phyloP scores from a whole-genome alignment of 1,140 invertebrate genomes.

The Ditylenchus dipsaci region DNA sequence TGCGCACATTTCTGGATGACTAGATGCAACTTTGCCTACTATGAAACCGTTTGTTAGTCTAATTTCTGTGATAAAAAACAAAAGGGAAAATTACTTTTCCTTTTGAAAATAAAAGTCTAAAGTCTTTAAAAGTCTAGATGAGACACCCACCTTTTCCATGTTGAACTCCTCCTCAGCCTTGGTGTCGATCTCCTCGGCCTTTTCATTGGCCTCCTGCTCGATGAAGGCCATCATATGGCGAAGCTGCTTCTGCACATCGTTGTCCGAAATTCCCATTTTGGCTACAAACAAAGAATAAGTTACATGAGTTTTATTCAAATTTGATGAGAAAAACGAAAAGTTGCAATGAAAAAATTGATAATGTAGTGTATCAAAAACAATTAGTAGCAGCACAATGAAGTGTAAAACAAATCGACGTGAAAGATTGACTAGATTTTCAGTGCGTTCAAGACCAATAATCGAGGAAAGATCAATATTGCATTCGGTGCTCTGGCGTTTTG shows the following conservation, averaged over 20 bases:
- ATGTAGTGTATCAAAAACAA: not conserved
- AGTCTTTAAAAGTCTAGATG: too few species aligned
- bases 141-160: constrained; percentile 69
- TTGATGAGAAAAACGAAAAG: not conserved
- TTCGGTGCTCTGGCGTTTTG: not conserved
- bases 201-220: constrained; percentile 99
- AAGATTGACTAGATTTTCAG: not conserved
- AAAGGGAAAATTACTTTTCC: too few species aligned
- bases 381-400: not conserved
- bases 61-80: too few species aligned
- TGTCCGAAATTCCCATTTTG: constrained; percentile 49
- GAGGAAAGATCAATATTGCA: constrained; percentile 18
- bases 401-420: not conserved
- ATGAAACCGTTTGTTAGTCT: too few species aligned
- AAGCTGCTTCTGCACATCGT: constrained; percentile 90
- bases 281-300: not conserved
- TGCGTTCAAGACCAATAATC: constrained; percentile 24
- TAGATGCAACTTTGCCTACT: too few species aligned
- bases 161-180: constrained; percentile 99
- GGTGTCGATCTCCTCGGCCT: constrained; percentile 99
- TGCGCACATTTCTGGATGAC: too few species aligned
- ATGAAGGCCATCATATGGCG: constrained; percentile 99
- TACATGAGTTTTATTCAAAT: not conserved
- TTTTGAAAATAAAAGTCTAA: too few species aligned
- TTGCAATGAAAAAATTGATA: constrained; percentile 1